A percentile compares a stretch with the other conserved stretches of the same genome.
Evolutionary conservation across 2,888 invertebrate genomes (phyloP).

Genomic region (Drosophila cracens): DNA sequence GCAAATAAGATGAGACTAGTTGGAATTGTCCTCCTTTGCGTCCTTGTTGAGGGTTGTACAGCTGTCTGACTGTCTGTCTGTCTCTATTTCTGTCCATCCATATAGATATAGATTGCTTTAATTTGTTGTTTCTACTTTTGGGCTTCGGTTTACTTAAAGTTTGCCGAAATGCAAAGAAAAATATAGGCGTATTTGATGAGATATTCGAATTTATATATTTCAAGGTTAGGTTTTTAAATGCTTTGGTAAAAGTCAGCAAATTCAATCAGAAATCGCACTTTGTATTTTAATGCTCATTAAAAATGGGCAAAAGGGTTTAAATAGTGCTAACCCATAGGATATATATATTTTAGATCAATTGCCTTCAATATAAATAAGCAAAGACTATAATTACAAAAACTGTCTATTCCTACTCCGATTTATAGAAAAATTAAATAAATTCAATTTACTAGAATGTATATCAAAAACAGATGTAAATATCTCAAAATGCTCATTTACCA

Average conservation of each 20-base stretch:
- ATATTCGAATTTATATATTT: not conserved
- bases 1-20: constrained; percentile 77
- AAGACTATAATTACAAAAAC: too few relatives aligned
- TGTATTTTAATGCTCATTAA: not conserved
- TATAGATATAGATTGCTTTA: constrained; percentile 7
- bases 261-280: not conserved
- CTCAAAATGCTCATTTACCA: not conserved
- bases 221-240: not conserved
- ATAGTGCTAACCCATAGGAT: not conserved
- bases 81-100: not conserved
- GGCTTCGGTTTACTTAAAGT: not conserved
- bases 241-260: too few relatives aligned
- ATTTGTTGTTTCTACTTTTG: constrained; percentile 5
- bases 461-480: not conserved
- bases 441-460: not conserved
- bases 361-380: not conserved
- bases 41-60: constrained; percentile 19
- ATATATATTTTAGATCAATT: not conserved
- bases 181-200: not conserved
- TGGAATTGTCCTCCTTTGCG: constrained; percentile 13
- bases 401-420: too few relatives aligned
- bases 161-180: not conserved
- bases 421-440: not conserved
- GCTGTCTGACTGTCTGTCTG: constrained; percentile 4
- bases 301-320: too few relatives aligned